Evolutionary conservation across 2,797 vertebrate genomes (phyloP).

Genomic region (Poecile montanus): DNA sequence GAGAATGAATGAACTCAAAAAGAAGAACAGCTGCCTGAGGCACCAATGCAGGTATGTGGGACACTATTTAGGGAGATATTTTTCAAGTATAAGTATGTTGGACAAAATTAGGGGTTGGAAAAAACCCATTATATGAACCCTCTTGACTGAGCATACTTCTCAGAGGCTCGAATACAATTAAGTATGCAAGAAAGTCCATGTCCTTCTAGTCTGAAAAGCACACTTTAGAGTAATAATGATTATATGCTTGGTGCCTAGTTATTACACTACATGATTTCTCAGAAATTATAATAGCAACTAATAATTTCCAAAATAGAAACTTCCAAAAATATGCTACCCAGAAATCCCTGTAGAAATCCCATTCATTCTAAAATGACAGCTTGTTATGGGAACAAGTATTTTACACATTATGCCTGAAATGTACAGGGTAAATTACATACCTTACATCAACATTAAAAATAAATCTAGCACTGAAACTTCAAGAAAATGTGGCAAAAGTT

Average conservation of each 20-base stretch:
- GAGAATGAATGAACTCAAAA: neutral
- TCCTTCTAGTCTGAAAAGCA: neutral
- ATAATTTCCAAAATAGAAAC: slow-evolving; percentile 12
- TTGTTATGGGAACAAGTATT: neutral
- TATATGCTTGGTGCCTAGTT: neutral
- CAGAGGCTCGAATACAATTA: neutral
- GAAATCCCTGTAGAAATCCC: neutral
- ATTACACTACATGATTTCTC: neutral
- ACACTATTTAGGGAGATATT: neutral
- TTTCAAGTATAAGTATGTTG: neutral
- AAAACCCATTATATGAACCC: neutral
- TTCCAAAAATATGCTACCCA: neutral
- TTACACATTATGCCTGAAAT: neutral
- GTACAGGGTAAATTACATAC: neutral
- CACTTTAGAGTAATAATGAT: neutral
- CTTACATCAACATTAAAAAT: neutral
- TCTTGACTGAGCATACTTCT: neutral
- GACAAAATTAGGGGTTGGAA: neutral
- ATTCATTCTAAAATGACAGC: neutral
- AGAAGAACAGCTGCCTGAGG: neutral
- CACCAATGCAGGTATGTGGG: neutral
- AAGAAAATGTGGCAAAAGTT: neutral
- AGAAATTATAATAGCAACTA: slow-evolving; percentile 5
- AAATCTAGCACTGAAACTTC: neutral
- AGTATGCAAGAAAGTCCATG: neutral